These are phyloP conservation scores for Boulengeromyrus knoepffleri DNA, from an alignment of 2,113 vertebrate species.

Conservation along the genomic window DNA sequence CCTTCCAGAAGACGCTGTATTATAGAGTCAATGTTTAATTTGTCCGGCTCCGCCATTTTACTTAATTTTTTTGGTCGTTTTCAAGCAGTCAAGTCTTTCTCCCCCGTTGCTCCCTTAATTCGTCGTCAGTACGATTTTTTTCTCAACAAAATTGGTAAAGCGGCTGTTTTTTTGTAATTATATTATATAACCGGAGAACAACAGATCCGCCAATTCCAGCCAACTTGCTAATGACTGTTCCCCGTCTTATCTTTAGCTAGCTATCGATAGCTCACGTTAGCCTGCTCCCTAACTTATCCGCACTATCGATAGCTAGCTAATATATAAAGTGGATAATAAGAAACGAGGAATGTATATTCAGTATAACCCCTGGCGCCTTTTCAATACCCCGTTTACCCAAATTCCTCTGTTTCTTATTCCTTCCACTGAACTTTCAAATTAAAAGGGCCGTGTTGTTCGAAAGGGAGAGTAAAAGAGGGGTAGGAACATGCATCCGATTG, in stretches of 20 bases:
- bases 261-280: conserved; percentile 23
- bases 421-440: conserved; percentile 54
- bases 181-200: background rate
- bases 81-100: conserved; percentile 46
- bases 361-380: background rate
- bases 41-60: conserved; percentile 78
- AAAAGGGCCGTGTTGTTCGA: conserved; percentile 46
- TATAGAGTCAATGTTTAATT: conserved; percentile 94
- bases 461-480: conserved; percentile 34
- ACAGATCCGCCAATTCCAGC: background rate
- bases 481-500: conserved; percentile 42
- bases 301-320: conserved; percentile 22
- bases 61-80: conserved; percentile 48
- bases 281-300: conserved; percentile 27
- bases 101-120: conserved; percentile 40
- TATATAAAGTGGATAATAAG: conserved; percentile 15
- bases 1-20: conserved; percentile 92
- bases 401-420: conserved; percentile 30
- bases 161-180: conserved; percentile 23
- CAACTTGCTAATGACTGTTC: background rate
- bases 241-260: conserved; percentile 9
- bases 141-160: background rate
- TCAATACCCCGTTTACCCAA: background rate
- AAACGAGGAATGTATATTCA: conserved; percentile 21
- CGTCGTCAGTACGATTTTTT: background rate